phyloP scores from a whole-genome alignment of 2,888 invertebrate genomes.

The Himalopsyche japonica region DNA sequence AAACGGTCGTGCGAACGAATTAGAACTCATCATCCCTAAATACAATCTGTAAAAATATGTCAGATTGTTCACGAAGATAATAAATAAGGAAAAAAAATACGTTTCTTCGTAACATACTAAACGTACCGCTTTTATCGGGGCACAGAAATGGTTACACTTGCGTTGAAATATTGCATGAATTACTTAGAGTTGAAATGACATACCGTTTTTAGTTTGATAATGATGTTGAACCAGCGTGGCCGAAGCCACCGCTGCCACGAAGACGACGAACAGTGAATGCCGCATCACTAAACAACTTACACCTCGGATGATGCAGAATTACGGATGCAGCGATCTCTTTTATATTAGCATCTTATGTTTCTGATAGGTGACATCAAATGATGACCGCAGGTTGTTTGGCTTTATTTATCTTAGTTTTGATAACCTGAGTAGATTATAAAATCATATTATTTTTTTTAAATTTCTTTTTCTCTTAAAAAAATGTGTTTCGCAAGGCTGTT shows the following conservation, averaged over 20 bases:
- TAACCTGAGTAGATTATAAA: neutral
- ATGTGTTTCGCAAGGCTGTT: no score
- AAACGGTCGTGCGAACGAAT: no score
- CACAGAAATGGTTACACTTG: no score
- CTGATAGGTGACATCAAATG: neutral
- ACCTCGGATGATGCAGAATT: conserved; percentile 3
- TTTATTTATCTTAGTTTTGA: neutral
- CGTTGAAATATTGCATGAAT: neutral
- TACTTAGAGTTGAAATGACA: neutral
- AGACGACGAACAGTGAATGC: conserved; percentile 35
- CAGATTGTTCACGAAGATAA: no score
- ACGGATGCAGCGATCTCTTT: neutral
- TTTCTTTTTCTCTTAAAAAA: conserved; percentile 47
- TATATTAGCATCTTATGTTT: neutral
- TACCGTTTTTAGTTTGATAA: conserved; percentile 28
- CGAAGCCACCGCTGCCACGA: conserved; percentile 33
- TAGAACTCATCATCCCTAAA: no score
- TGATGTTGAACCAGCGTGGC: conserved; percentile 22
- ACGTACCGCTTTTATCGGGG: no score
- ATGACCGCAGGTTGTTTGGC: neutral
- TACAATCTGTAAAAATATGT: no score
- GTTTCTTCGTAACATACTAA: no score
- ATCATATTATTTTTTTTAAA: no score
- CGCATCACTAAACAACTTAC: conserved; percentile 33
- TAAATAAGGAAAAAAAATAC: no score